Evolutionary conservation across 2,888 invertebrate genomes (phyloP), one percentile per base, ranked within the genome.

Genomic region (Clanis bilineata): DNA sequence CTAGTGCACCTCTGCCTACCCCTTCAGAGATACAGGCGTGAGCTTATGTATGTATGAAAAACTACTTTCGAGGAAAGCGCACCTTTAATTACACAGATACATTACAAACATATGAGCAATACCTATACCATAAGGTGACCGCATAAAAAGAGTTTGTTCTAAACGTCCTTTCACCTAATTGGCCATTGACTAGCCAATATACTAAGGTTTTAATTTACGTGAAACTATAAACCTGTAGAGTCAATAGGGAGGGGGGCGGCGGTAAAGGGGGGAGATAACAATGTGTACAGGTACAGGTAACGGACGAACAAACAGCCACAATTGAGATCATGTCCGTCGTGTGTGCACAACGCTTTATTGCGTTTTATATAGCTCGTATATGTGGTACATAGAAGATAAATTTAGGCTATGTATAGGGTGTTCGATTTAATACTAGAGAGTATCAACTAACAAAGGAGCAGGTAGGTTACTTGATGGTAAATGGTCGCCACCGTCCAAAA

Each of bases 261-360:
- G n/a, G n/a, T n/a, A n/a, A n/a, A n/a, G 51, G 18, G 9, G 51
- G 10, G 15, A 32, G 51, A 51, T 51, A 51, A 32, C 51, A 32
- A 32, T 51, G 51, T 51, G 10, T 51, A 7, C 45, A 36, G 36
- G n/a, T 41, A 15, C 18, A n/a, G 45, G 45, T 45, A 45, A 45
- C 32, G 28, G 47, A 56, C 28, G 45, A 44, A 54, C 56, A 58
- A 56, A 44, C 23, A 38, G 23, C 41, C 55, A 25, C 56, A 58
- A 58, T 62, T 56, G 54, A 63, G 63, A 58, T 60, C 59, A 57
- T 60, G 51, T 60, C 63, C 56, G 57, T 36, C 5, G 57, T 59
- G 41, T 59, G 21, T 51, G 54, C 21, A 21, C 22, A 28, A 32
- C 18, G 36, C 36, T 57, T 57, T 57, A 57, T 57, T 36, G 22